These are phyloP conservation scores for Campaea margaritaria DNA, from an alignment of 2,888 invertebrate genomes.

Conservation along the genomic window DNA sequence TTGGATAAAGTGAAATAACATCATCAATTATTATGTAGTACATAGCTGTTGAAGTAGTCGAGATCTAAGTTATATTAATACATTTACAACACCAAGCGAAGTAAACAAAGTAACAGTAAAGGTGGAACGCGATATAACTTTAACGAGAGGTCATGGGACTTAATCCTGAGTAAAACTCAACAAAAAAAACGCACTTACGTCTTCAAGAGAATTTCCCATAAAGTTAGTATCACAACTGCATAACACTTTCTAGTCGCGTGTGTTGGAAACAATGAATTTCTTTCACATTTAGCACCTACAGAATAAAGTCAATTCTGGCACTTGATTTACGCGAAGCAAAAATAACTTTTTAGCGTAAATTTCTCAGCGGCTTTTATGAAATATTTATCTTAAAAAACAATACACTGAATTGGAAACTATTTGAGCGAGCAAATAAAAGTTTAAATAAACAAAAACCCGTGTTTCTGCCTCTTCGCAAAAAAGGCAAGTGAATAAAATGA, in stretches of 20 bases:
- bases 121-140: not conserved
- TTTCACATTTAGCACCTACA: slow-evolving; percentile 30
- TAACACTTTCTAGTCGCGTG: slow-evolving; percentile 36
- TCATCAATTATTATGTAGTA: too few relatives aligned
- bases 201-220: slow-evolving; percentile 57
- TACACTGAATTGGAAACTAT: slow-evolving; percentile 11
- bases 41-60: too few relatives aligned
- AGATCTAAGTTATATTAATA: too few relatives aligned
- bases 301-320: slow-evolving; percentile 20
- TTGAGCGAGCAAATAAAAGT: slow-evolving; percentile 15
- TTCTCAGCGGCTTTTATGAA: not conserved
- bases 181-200: slow-evolving; percentile 49
- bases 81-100: too few relatives aligned
- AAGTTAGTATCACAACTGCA: slow-evolving; percentile 40
- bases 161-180: not conserved
- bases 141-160: slow-evolving; percentile 25
- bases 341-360: not conserved
- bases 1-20: too few relatives aligned
- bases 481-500: slow-evolving; percentile 2
- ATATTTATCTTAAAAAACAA: slow-evolving; percentile 1
- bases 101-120: not conserved
- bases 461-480: slow-evolving; percentile 6
- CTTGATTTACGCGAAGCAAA: not conserved
- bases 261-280: slow-evolving; percentile 31
- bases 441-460: slow-evolving; percentile 19